Conservation (phyloP, 2,888 invertebrate species). For the Siphonodentalium dalli region DNA sequence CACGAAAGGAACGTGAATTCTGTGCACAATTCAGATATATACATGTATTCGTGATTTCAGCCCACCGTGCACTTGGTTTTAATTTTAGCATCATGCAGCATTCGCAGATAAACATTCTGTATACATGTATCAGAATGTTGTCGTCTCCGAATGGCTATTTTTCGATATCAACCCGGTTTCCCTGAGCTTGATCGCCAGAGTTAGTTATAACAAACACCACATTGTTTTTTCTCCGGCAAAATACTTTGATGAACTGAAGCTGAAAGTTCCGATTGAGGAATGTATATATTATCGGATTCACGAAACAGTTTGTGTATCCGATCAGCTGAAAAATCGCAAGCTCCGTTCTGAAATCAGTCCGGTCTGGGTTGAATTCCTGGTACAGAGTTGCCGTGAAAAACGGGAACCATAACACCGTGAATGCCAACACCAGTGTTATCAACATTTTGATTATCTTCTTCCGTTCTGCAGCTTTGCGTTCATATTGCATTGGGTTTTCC, state of each 20-base stretch:
- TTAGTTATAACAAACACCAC: slow-evolving; percentile 3
- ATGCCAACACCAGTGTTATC: slow-evolving; percentile 43
- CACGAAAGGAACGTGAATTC: too few species aligned
- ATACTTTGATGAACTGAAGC: slow-evolving; percentile 34
- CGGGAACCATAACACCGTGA: slow-evolving; percentile 50
- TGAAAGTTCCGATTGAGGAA: slow-evolving; percentile 55
- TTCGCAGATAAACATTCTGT: too few species aligned
- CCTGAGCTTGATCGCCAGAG: too few species aligned
- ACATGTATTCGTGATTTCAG: too few species aligned
- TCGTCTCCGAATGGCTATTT: too few species aligned
- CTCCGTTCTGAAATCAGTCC: slow-evolving; percentile 28
- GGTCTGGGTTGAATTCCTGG: slow-evolving; percentile 30
- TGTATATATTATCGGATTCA: slow-evolving; percentile 55
- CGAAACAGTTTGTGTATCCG: slow-evolving; percentile 50
- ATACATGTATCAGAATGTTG: too few species aligned
- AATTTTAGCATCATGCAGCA: too few species aligned
- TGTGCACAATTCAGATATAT: too few species aligned
- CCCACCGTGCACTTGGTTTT: too few species aligned
- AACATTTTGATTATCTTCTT: slow-evolving; percentile 47
- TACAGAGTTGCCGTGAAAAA: slow-evolving; percentile 49
- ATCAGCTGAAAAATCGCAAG: slow-evolving; percentile 46
- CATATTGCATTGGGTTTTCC: slow-evolving; percentile 33
- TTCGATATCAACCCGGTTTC: too few species aligned
- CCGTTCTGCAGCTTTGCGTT: slow-evolving; percentile 38
- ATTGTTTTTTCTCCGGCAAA: slow-evolving; percentile 10